Percentiles rank a stretch among this genome's conserved stretches.
phyloP scores from a whole-genome alignment of 2,797 vertebrate genomes.

The Psittacula derbiana region DNA sequence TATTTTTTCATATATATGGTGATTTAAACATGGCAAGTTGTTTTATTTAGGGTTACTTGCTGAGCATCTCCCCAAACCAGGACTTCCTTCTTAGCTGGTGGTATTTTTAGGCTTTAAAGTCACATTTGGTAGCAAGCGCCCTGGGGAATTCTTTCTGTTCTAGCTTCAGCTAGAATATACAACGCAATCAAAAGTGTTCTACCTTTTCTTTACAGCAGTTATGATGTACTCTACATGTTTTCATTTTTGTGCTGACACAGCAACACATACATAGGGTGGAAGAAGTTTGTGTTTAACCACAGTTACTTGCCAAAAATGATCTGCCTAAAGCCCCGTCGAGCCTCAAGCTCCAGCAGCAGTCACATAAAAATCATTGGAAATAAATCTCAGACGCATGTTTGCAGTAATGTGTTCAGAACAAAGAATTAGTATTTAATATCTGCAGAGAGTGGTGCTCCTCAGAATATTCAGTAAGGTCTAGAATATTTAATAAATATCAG shows the following conservation, averaged over 20 bases:
- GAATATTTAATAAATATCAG: not conserved
- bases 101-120: constrained; percentile 46
- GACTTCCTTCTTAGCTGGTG: constrained; percentile 22
- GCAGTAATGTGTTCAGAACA: not conserved
- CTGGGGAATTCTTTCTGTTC: not conserved
- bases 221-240: accelerated
- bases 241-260: not conserved
- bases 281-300: not conserved
- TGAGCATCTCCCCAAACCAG: constrained; percentile 17
- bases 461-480: not conserved
- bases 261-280: accelerated
- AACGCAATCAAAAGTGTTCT: not conserved
- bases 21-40: not conserved
- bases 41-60: constrained; percentile 22
- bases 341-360: not conserved
- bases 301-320: not conserved
- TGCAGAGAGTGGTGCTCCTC: not conserved
- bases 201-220: not conserved
- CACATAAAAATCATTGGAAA: not conserved
- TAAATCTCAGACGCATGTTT: not conserved
- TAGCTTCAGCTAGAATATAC: no score
- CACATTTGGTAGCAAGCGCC: not conserved
- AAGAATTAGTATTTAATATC: not conserved
- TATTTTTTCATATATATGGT: not conserved
- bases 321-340: not conserved